Base-by-base conservation (phyloP, 1,140 invertebrate genomes). In the Aethina tumida region DNA sequence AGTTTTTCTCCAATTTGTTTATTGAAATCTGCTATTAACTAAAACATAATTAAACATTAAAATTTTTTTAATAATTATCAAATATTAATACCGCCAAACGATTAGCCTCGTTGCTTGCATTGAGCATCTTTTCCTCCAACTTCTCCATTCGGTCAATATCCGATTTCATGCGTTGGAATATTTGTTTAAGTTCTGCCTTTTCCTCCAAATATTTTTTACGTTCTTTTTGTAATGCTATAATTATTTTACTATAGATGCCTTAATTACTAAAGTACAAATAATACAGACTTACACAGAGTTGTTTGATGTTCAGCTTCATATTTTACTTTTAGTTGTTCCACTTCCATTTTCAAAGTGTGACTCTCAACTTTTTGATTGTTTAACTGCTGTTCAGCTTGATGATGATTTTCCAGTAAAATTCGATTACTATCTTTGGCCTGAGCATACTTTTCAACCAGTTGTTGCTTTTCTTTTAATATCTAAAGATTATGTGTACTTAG, bases 1-100 rank as follows among this genome's bases (percentile, higher is more conserved):
- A 56, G 31, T 42, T 56, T 50, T 32, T 56, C 45, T 4, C 48
- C 50, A 14, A 58, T 19, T 41, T 58, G 49, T 45, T 59, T 58
- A 42, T 56, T 58, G 41, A 53, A 56, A 45, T 59, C 53, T 5
- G 57, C 53, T n/a, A 58, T 46, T 17, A 58, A 26, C 56, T 58
- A 24, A 13, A 43, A 48, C 17, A 8, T n/a, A 21, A 22, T 28
- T 28, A 28, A 28, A 5, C 14, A 28, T 28, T 28, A 5, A 3
- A 4, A 24, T 15, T 20, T 2, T 10, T 20, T 32, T 15, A 26
- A 21, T 14, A 19, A n/a, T 8, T 16, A 13, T 6, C 25, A 16
- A 6, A 19, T 26, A 18, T 22, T 34, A 37, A 39, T 49, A 56
- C 55, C n/a, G 44, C 47, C 14, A 59, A 29, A 42, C 51, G 45